These are phyloP conservation scores for Mactra quadrangularis DNA, from an alignment of 1,140 invertebrate genomes.

Conservation along the genomic window DNA sequence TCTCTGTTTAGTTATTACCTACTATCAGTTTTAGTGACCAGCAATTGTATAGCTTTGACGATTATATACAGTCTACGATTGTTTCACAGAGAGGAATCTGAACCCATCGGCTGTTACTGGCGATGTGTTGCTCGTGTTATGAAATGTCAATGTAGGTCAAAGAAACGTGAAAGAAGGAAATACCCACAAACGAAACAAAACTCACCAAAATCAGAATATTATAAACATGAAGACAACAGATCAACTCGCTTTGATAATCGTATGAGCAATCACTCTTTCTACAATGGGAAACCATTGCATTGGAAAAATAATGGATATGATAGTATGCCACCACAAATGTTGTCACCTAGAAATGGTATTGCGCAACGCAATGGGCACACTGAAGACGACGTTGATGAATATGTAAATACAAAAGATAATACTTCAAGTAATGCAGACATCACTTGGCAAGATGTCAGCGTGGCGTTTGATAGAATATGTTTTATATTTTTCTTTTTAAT, in stretches of 20 bases:
- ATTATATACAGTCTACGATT: slow-evolving; percentile 23
- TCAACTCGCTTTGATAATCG: too few relatives aligned
- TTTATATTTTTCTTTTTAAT: background rate
- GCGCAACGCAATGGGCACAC: too few relatives aligned
- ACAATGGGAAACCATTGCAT: too few relatives aligned
- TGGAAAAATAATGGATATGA: too few relatives aligned
- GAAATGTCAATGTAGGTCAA: too few relatives aligned
- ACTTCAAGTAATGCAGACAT: background rate
- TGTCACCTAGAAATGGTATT: too few relatives aligned
- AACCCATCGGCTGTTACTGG: background rate
- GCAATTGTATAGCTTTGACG: slow-evolving; percentile 29
- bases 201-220: background rate
- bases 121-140: background rate
- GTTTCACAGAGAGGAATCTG: background rate
- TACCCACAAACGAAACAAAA: background rate
- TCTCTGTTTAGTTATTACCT: slow-evolving; percentile 38
- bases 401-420: too few relatives aligned
- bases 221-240: background rate
- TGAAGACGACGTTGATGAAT: background rate
- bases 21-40: slow-evolving; percentile 38
- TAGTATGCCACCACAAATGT: too few relatives aligned
- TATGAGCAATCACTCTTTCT: too few relatives aligned
- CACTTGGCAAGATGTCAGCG: slow-evolving; percentile 12
- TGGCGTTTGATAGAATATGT: slow-evolving; percentile 6
- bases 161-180: too few relatives aligned